phyloP scores from a whole-genome alignment of 1,140 invertebrate genomes.

The Dendroctonus ponderosae region DNA sequence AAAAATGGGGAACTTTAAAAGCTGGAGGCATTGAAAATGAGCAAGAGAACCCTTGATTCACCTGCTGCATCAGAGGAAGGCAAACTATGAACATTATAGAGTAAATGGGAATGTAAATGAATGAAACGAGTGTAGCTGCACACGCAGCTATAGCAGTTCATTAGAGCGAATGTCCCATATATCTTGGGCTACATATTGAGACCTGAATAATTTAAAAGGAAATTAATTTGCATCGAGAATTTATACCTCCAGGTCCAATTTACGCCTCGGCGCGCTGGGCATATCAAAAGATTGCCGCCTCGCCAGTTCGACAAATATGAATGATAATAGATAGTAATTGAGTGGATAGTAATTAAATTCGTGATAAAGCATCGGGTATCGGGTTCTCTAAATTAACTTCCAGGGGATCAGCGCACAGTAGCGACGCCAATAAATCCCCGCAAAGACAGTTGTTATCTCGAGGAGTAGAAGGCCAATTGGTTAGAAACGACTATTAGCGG shows the following conservation, averaged over 20 bases:
- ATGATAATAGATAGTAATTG: conserved; percentile 35
- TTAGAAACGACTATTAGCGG: conserved; percentile 45
- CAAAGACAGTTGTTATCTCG: conserved; percentile 43
- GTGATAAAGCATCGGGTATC: conserved; percentile 31
- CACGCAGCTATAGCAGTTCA: conserved; percentile 4
- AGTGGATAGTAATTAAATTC: conserved; percentile 34
- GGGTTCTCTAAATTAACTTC: conserved; percentile 36
- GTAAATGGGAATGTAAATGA: neutral
- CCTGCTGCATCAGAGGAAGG: too few species aligned
- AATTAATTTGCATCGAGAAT: conserved; percentile 30
- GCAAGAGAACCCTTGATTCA: too few species aligned
- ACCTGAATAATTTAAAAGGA: conserved; percentile 20
- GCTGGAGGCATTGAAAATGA: too few species aligned
- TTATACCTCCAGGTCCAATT: conserved; percentile 29
- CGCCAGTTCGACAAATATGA: conserved; percentile 30
- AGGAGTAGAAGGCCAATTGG: conserved; percentile 44
- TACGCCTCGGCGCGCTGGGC: conserved; percentile 16
- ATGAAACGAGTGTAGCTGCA: neutral
- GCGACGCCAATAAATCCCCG: conserved; percentile 41
- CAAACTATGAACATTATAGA: too few species aligned
- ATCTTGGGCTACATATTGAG: conserved; percentile 26
- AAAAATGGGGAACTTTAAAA: too few species aligned
- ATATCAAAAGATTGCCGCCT: conserved; percentile 31
- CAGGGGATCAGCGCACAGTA: conserved; percentile 38
- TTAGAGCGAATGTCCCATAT: conserved; percentile 15